phyloP scores from a whole-genome alignment of 2,797 vertebrate species.

The Cynodonichthys magdalenae region DNA sequence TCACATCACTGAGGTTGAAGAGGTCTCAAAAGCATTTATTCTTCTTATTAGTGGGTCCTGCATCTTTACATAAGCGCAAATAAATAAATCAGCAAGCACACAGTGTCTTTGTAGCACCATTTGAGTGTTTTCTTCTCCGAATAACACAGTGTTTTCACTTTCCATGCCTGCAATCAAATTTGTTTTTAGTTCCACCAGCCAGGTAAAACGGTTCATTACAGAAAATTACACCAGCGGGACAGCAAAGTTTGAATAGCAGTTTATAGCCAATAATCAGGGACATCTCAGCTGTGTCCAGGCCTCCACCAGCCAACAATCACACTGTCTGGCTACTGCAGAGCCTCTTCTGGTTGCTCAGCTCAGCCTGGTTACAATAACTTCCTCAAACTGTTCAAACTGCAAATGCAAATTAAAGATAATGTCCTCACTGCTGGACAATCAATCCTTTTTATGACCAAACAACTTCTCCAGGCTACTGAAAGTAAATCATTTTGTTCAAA shows the following conservation, averaged over 20 bases:
- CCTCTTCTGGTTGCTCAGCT: background rate
- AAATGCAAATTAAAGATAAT: slow-evolving; percentile 10
- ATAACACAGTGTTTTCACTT: background rate
- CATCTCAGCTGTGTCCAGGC: slow-evolving; percentile 13
- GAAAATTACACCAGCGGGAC: slow-evolving; percentile 22
- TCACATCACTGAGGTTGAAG: background rate
- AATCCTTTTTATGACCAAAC: slow-evolving; percentile 3
- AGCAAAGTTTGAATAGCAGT: slow-evolving; percentile 26
- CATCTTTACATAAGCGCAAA: background rate
- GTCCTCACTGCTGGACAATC: slow-evolving; percentile 5
- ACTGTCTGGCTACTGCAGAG: background rate
- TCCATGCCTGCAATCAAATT: slow-evolving; percentile 8
- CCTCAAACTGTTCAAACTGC: background rate
- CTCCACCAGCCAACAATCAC: slow-evolving; percentile 1
- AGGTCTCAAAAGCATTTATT: background rate
- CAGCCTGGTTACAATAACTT: background rate
- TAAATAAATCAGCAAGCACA: background rate
- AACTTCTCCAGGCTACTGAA: background rate
- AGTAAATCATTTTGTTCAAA: background rate
- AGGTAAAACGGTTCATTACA: slow-evolving; percentile 21
- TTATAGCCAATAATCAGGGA: slow-evolving; percentile 18
- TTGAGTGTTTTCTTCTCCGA: slow-evolving; percentile 3
- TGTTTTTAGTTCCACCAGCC: slow-evolving; percentile 9
- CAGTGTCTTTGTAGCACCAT: background rate
- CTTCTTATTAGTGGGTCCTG: background rate